Percentiles rank a stretch among this genome's conserved stretches.
Conservation (phyloP, 2,113 vertebrate species). For the Coregonus clupeaformis region DNA sequence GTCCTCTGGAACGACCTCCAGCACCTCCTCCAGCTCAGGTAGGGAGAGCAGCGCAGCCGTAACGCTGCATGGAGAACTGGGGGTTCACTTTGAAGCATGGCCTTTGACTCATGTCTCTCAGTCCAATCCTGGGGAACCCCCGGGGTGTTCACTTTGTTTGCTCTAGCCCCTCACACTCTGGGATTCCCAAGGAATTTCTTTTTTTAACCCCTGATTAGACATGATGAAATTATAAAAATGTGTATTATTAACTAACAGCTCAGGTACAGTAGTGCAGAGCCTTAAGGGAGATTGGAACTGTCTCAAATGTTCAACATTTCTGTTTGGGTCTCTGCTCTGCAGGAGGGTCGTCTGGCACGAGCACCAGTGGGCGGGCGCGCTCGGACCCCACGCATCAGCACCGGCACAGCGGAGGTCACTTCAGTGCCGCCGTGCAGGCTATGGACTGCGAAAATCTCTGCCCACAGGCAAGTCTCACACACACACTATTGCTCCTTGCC, state of each 20-base stretch:
- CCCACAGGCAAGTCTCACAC: conserved; percentile 75
- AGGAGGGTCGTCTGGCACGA: conserved; percentile 89
- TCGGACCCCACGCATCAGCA: conserved; percentile 89
- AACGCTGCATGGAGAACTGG: not conserved
- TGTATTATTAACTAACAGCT: too few relatives aligned
- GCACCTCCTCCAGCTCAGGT: conserved; percentile 90
- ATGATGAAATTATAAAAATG: too few relatives aligned
- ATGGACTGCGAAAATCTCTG: conserved; percentile 89
- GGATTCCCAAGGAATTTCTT: too few relatives aligned
- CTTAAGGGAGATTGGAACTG: too few relatives aligned
- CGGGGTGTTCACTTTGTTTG: too few relatives aligned
- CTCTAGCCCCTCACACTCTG: too few relatives aligned
- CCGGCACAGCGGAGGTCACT: conserved; percentile 84
- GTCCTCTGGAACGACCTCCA: conserved; percentile 90
- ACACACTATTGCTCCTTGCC: not conserved
- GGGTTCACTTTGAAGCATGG: too few relatives aligned
- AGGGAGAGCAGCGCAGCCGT: conserved; percentile 1
- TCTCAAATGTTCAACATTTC: too few relatives aligned
- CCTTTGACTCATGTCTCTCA: too few relatives aligned
- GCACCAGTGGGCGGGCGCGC: conserved; percentile 85
- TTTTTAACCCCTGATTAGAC: not conserved
- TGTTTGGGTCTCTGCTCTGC: conserved; percentile 9
- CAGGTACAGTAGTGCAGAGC: too few relatives aligned
- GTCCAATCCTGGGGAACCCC: too few relatives aligned
- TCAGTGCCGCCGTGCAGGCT: conserved; percentile 82